Percentiles rank a stretch among this genome's conserved stretches.
Conservation (phyloP, 2,888 invertebrate species). For the Diadegma fenestrale region DNA sequence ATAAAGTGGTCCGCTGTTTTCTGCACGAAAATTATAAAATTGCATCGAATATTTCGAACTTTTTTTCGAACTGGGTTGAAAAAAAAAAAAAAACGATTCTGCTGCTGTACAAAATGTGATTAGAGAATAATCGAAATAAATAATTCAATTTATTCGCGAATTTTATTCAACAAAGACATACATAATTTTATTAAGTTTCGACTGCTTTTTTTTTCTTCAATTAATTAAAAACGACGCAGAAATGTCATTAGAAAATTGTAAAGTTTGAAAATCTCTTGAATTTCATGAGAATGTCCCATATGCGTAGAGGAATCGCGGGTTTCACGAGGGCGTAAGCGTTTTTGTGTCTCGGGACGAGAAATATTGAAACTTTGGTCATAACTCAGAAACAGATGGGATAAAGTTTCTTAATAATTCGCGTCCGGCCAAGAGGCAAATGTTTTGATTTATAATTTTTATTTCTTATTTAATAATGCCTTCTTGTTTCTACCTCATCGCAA, state of each 20-base stretch:
- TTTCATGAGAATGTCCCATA: conserved; percentile 14
- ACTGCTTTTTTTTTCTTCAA: background rate
- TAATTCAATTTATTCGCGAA: background rate
- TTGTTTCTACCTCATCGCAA: background rate
- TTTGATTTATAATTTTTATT: conserved; percentile 24
- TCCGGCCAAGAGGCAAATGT: conserved; percentile 27
- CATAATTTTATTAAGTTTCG: background rate
- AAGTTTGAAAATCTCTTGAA: background rate
- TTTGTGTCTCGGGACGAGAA: conserved; percentile 60
- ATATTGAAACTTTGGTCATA: conserved; percentile 78
- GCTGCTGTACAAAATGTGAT: background rate
- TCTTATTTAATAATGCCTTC: background rate
- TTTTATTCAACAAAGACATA: background rate
- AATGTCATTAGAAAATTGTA: background rate
- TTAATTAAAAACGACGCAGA: background rate
- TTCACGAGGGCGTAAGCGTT: conserved; percentile 48
- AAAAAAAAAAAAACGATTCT: background rate
- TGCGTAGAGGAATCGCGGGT: background rate
- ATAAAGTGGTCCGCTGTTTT: background rate
- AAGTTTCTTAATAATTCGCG: conserved; percentile 75
- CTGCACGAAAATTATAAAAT: background rate
- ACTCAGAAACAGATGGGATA: conserved; percentile 81
- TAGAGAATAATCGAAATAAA: background rate
- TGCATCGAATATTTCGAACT: background rate
- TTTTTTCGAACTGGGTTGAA: background rate